phyloP scores from a whole-genome alignment of 2,888 invertebrate species.

The Augochlorella aurata region DNA sequence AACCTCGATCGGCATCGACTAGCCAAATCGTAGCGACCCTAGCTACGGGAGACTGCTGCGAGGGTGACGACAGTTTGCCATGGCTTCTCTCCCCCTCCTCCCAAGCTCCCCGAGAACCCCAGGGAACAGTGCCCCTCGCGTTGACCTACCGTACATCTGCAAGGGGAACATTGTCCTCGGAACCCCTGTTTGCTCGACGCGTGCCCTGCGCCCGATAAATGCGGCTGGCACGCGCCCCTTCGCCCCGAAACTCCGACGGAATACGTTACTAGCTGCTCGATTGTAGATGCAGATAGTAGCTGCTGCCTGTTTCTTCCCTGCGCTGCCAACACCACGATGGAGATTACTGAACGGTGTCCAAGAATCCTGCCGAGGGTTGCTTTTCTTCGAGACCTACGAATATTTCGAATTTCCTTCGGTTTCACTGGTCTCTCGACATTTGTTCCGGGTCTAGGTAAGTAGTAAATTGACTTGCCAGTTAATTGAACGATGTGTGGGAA shows the following conservation, averaged over 20 bases:
- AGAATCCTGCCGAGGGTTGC: neutral
- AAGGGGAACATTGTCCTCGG: constrained; percentile 55
- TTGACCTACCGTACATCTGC: constrained; percentile 55
- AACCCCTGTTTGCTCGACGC: constrained; percentile 67
- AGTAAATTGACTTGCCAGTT: too few species aligned
- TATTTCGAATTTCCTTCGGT: neutral
- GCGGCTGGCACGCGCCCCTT: constrained; percentile 52
- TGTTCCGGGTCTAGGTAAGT: too few species aligned
- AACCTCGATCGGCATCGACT: constrained; percentile 55
- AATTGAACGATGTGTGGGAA: too few species aligned
- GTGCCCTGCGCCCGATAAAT: constrained; percentile 51
- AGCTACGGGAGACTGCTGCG: constrained; percentile 43
- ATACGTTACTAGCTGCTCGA: constrained; percentile 36
- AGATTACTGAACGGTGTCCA: neutral
- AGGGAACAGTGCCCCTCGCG: constrained; percentile 44
- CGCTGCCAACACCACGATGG: neutral
- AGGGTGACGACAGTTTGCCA: constrained; percentile 60
- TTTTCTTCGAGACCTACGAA: neutral
- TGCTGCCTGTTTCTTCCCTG: neutral
- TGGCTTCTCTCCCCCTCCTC: constrained; percentile 47
- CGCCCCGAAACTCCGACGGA: constrained; percentile 23
- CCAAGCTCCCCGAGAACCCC: constrained; percentile 33
- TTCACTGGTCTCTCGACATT: neutral
- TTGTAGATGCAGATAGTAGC: neutral
- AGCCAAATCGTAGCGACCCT: constrained; percentile 46